Percentiles rank a stretch among this genome's conserved stretches.
Evolutionary conservation across 1,140 invertebrate species (phyloP).

Genomic region (Drosophila sechellia): DNA sequence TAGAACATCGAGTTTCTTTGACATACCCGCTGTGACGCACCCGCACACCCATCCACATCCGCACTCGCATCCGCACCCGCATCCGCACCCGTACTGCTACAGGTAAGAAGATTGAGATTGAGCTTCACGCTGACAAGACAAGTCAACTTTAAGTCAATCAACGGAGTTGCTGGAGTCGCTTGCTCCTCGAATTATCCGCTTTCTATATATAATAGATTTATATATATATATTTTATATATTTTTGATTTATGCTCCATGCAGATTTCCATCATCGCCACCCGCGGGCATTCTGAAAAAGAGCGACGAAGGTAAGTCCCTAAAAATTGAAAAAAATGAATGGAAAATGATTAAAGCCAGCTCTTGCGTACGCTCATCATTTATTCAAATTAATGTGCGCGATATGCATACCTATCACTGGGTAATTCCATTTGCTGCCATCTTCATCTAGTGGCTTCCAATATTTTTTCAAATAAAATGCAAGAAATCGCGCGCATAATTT

Average conservation of each 20-base stretch:
- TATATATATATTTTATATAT: background rate
- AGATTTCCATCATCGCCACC: constrained; percentile 83
- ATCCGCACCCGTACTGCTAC: constrained; percentile 74
- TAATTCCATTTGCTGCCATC: constrained; percentile 71
- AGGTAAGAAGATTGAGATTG: constrained; percentile 51
- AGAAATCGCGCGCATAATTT: constrained; percentile 76
- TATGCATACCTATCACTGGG: constrained; percentile 55
- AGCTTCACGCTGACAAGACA: constrained; percentile 54
- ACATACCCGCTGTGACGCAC: constrained; percentile 84
- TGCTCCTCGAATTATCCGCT: constrained; percentile 18
- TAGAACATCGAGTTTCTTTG: constrained; percentile 84
- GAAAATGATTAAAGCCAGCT: constrained; percentile 67
- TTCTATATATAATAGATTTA: constrained; percentile 27
- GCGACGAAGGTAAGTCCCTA: constrained; percentile 80
- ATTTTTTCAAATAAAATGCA: constrained; percentile 56
- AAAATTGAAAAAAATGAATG: constrained; percentile 42
- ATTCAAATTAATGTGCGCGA: constrained; percentile 65
- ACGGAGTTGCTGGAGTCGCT: constrained; percentile 21
- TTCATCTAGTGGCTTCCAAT: constrained; percentile 10
- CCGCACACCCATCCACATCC: constrained; percentile 75
- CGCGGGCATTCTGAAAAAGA: constrained; percentile 82
- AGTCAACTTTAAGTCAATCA: constrained; percentile 77
- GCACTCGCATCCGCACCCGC: constrained; percentile 55
- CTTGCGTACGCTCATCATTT: constrained; percentile 60
- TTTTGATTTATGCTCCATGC: constrained; percentile 53